Base-by-base conservation (phyloP, 2,888 invertebrate species). In the Drosophila nr. medialis region DNA sequence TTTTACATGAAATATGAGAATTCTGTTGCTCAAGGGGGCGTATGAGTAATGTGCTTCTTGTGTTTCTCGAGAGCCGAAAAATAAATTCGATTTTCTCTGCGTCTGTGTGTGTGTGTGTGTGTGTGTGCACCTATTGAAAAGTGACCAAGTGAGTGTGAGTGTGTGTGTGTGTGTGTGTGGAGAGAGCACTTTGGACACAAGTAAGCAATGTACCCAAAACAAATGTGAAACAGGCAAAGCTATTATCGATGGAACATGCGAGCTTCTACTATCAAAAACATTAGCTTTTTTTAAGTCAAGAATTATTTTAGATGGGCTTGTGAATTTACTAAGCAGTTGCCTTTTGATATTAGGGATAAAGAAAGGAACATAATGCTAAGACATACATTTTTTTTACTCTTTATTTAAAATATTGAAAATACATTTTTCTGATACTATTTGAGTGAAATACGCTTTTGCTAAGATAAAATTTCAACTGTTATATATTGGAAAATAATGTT, bases 31-130 rank as follows among this genome's bases (percentile, higher is more conserved):
- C 36, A 67, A 76, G 73, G 50, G 74, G 64, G 69, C 89, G 86
- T 87, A 86, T 89, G 87, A 86, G 89, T 86, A 87, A 89, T 86
- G 87, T 69, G 73, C 73, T 73, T 70, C 73, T 64, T 72, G 66
- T 74, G 85, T 76, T 73, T 70, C 55, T 72, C 55, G 38, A 64
- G 56, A 27, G 49, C 18, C 51, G n/a, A 55, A 53, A 40, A 34
- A 55, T 63, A 50, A 63, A 66, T 71, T 71, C 68, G 50, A 71
- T 71, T 70, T 36, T 5, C 42, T 21, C 11, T 42, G 48, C 38
- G 24, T 4, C 11, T 32, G 49, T 56, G 30, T 49, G 36, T 4
- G 15, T 32, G 49, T 56, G 30, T 49, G 36, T 30, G 13, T 15
- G 29, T 49, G 49, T 51, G 29, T 58, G 67, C 21, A 42, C 34